These are phyloP conservation scores for Aspidoscelis tigris DNA, from an alignment of 2,113 vertebrate genomes.

Conservation along the genomic window DNA sequence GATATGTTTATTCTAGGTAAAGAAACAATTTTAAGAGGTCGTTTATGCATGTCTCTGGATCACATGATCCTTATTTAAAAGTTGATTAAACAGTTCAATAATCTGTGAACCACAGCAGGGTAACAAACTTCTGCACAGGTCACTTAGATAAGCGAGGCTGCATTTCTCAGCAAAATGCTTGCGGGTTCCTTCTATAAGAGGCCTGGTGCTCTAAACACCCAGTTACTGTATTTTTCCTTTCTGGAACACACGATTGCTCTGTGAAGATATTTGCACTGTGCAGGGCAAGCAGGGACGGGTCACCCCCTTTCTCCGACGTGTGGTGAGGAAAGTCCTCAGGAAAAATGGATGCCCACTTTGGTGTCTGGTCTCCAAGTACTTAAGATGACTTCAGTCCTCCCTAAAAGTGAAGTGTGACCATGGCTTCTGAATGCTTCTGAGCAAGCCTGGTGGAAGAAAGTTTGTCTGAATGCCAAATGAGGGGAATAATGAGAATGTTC, in stretches of 20 bases:
- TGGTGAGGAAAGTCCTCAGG: no score
- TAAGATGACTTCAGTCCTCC: no score
- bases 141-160: constrained; percentile 14
- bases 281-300: no score
- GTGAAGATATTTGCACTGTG: not conserved
- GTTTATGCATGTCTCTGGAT: constrained; percentile 24
- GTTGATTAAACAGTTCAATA: constrained; percentile 46
- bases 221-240: not conserved
- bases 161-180: constrained; percentile 29
- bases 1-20: constrained; percentile 43
- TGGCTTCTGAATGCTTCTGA: no score
- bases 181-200: constrained; percentile 15
- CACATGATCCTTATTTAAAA: constrained; percentile 4
- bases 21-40: constrained; percentile 11
- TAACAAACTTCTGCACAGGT: not conserved
- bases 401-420: no score
- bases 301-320: no score
- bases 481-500: no score
- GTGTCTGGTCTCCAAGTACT: no score
- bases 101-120: constrained; percentile 30
- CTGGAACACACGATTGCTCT: not conserved
- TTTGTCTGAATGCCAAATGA: no score
- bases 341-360: no score
- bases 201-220: not conserved
- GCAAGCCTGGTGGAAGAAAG: no score